These are phyloP conservation scores for Labeo rohita DNA, from an alignment of 2,113 vertebrate genomes.

Conservation along the genomic window DNA sequence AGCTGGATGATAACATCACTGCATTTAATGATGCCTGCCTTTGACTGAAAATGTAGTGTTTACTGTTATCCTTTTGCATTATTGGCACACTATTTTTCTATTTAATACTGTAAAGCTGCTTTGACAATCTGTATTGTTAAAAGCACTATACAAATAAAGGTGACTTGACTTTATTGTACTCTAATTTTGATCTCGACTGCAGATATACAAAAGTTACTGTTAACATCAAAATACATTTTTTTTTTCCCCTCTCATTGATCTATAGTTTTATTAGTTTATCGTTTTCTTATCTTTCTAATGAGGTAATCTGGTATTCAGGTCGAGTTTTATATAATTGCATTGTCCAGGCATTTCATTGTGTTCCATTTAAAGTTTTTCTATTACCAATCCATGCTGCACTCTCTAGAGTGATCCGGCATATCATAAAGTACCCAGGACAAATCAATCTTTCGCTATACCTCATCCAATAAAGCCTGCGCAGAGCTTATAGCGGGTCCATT, in stretches of 20 bases:
- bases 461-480: constrained; percentile 46
- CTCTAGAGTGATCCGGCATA: constrained; percentile 40
- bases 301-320: not conserved
- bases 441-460: constrained; percentile 35
- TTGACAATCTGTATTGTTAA: too few relatives aligned
- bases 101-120: too few relatives aligned
- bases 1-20: too few relatives aligned
- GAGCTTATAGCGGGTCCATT: constrained; percentile 58
- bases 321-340: constrained; percentile 10
- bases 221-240: not conserved
- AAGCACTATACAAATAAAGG: too few relatives aligned
- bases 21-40: too few relatives aligned
- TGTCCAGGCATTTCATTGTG: not conserved
- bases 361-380: not conserved
- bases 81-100: too few relatives aligned
- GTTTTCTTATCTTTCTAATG: not conserved
- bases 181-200: too few relatives aligned
- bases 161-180: too few relatives aligned
- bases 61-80: too few relatives aligned
- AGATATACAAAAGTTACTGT: not conserved
- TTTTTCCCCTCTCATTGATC: not conserved
- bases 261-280: not conserved
- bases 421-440: constrained; percentile 33
- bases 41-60: too few relatives aligned
- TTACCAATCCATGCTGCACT: not conserved